A percentile compares a stretch with the other conserved stretches of the same genome.
Conservation (phyloP, 2,113 vertebrate species). For the Callipepla squamata region DNA sequence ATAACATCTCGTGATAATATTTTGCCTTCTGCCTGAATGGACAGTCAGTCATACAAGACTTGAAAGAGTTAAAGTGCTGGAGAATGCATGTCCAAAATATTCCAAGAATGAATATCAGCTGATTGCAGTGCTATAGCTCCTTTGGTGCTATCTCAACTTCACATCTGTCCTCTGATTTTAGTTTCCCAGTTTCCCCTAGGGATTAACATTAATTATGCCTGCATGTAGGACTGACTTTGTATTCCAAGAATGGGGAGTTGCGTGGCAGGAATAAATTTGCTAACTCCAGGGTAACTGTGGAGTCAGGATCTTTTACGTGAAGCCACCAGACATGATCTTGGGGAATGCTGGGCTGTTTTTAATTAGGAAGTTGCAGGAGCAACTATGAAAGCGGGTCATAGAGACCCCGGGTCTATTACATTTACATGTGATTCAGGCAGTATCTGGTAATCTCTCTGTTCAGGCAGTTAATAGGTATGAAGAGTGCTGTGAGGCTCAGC, state of each 20-base stretch:
- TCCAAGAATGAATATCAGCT: not conserved
- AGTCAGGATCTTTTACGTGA: not conserved
- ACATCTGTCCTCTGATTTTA: not conserved
- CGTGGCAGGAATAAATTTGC: not conserved
- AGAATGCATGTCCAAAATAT: not conserved
- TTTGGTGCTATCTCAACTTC: not conserved
- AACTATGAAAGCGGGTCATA: accelerated
- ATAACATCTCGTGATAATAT: not conserved
- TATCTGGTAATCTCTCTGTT: slow-evolving; percentile 13
- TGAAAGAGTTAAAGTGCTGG: not conserved
- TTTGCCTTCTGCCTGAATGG: not conserved
- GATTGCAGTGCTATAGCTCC: not conserved
- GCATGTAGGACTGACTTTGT: not conserved
- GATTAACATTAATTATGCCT: not conserved
- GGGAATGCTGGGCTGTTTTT: not conserved
- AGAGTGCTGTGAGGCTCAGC: slow-evolving; percentile 96
- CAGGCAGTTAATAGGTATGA: slow-evolving; percentile 91
- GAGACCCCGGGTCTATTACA: not conserved
- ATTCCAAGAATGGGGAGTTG: not conserved
- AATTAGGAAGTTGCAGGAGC: not conserved
- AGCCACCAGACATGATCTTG: not conserved
- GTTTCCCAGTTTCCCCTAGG: not conserved
- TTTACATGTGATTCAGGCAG: not conserved
- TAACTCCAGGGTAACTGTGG: not conserved
- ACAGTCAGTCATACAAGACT: not conserved